These are phyloP conservation scores for Ophion ellenae DNA, from an alignment of 2,888 invertebrate genomes.

Conservation along the genomic window DNA sequence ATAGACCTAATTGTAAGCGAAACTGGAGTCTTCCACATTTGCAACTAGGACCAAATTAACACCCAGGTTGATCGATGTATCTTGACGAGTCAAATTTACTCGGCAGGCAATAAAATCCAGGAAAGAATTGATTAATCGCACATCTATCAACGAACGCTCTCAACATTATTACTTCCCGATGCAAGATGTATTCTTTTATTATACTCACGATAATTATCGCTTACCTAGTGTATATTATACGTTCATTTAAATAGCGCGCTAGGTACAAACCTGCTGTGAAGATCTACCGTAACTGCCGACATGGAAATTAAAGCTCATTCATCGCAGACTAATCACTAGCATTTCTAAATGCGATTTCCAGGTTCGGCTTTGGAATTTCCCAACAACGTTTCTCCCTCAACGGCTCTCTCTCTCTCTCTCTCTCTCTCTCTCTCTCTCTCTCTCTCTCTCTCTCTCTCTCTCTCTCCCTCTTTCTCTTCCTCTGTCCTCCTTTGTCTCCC, in stretches of 20 bases:
- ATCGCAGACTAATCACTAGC: conserved; percentile 30
- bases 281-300: conserved; percentile 15
- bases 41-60: neutral
- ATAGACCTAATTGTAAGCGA: no score
- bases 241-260: conserved; percentile 27
- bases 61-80: neutral
- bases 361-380: conserved; percentile 53
- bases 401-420: conserved; percentile 2
- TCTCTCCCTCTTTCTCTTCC: neutral
- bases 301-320: conserved; percentile 28
- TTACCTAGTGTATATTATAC: conserved; percentile 15
- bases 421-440: conserved; percentile 15
- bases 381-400: conserved; percentile 22
- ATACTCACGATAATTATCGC: conserved; percentile 2
- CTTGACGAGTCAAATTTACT: neutral
- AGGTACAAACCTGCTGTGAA: neutral
- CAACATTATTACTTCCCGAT: conserved; percentile 22
- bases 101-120: neutral
- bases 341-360: conserved; percentile 44
- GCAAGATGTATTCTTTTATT: conserved; percentile 13
- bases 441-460: conserved; percentile 1
- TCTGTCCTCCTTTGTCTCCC: neutral
- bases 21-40: neutral
- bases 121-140: conserved; percentile 33
- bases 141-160: conserved; percentile 15